Conservation (phyloP, 92 coral and sea anemone species). For the Montipora capitata region DNA sequence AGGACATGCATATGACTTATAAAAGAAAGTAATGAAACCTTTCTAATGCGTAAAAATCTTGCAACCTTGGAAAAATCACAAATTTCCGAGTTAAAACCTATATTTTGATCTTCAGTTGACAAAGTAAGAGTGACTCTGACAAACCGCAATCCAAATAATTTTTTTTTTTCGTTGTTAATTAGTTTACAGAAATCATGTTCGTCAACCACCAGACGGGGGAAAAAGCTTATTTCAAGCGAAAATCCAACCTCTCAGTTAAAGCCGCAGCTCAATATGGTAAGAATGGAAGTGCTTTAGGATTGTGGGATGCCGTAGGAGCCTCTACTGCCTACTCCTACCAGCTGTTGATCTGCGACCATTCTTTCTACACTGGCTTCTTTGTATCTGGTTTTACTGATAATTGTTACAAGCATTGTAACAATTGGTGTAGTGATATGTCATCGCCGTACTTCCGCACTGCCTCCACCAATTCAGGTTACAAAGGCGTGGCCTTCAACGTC, state of each 20-base stretch:
- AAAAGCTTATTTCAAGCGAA: constrained; percentile 36
- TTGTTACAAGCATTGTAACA: constrained; percentile 23
- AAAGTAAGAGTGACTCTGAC: neutral
- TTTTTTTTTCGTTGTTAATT: neutral
- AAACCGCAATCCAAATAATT: neutral
- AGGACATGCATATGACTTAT: too few relatives aligned
- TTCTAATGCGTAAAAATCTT: too few relatives aligned
- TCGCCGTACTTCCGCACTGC: constrained; percentile 67
- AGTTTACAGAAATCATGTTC: constrained; percentile 33
- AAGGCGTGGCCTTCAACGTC: constrained; percentile 62
- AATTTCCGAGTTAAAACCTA: too few relatives aligned
- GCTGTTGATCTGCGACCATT: constrained; percentile 29
- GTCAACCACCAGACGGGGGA: constrained; percentile 10
- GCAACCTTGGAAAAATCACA: too few relatives aligned
- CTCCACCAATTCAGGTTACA: neutral
- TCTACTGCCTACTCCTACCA: constrained; percentile 8
- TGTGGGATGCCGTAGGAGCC: constrained; percentile 33
- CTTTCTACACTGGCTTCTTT: constrained; percentile 29
- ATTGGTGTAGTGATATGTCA: constrained; percentile 14
- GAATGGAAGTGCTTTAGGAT: neutral
- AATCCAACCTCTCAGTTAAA: neutral
- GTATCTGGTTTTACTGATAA: constrained; percentile 43
- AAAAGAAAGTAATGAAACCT: too few relatives aligned
- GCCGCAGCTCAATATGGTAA: constrained; percentile 18
- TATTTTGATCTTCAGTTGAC: neutral